These are phyloP conservation scores for Xenotilapia leptura DNA, from an alignment of 2,113 vertebrate genomes.

Conservation along the genomic window DNA sequence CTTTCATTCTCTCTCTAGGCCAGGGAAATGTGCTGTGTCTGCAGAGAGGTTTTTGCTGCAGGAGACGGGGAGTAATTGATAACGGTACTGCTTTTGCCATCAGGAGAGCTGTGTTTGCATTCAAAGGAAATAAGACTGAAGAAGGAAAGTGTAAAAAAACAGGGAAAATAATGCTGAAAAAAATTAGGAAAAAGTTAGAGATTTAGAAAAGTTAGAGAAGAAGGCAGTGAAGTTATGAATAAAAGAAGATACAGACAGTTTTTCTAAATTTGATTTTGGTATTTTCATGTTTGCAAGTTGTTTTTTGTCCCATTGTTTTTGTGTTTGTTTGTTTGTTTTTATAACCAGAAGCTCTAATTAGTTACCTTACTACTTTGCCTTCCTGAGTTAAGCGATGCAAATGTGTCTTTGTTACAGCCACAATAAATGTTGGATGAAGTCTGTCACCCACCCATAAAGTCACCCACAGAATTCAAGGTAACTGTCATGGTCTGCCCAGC, in stretches of 20 bases:
- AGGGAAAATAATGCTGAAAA: not conserved
- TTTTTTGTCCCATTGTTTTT: not conserved
- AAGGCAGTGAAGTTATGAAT: not conserved
- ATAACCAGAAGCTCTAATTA: not conserved
- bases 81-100: conserved; percentile 42
- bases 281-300: not conserved
- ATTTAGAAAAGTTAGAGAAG: not conserved
- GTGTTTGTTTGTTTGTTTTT: not conserved
- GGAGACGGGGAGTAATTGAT: conserved; percentile 58
- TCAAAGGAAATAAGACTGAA: conserved; percentile 18
- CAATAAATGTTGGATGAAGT: not conserved
- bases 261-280: not conserved
- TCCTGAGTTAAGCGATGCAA: not conserved
- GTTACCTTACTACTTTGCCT: not conserved
- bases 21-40: conserved; percentile 58
- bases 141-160: not conserved
- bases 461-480: not conserved
- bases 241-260: not conserved
- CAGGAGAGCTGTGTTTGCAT: conserved; percentile 54
- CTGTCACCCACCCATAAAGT: not conserved
- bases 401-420: not conserved
- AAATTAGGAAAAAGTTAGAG: not conserved
- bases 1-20: not conserved
- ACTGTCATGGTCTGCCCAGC: not conserved
- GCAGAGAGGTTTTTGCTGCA: conserved; percentile 56